phyloP scores from a whole-genome alignment of 2,113 vertebrate genomes.

The Corydoras maculifer region DNA sequence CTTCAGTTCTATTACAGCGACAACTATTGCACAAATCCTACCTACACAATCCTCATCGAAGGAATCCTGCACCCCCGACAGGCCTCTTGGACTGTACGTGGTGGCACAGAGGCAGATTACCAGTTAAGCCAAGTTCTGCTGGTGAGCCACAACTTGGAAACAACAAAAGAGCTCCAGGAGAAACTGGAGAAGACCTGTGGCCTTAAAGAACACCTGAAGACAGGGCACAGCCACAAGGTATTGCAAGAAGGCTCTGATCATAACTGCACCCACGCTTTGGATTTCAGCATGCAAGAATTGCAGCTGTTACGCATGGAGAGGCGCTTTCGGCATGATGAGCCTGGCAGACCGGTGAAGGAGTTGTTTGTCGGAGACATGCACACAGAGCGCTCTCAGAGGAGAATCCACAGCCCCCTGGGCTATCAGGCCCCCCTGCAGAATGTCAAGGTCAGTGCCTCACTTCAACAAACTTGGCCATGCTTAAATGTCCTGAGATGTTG shows the following conservation, averaged over 20 bases:
- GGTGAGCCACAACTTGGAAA: slow-evolving; percentile 63
- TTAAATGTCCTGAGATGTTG: too few species aligned
- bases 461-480: background rate
- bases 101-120: slow-evolving; percentile 77
- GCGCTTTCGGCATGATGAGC: slow-evolving; percentile 74
- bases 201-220: slow-evolving; percentile 59
- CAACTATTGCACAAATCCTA: slow-evolving; percentile 74
- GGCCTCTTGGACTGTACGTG: slow-evolving; percentile 80
- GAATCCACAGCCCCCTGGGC: slow-evolving; percentile 75
- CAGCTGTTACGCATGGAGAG: slow-evolving; percentile 79
- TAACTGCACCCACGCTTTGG: slow-evolving; percentile 71
- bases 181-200: slow-evolving; percentile 67
- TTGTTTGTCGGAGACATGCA: slow-evolving; percentile 58
- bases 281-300: slow-evolving; percentile 81
- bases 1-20: slow-evolving; percentile 79
- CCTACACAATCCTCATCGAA: slow-evolving; percentile 70
- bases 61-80: slow-evolving; percentile 77
- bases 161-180: slow-evolving; percentile 60
- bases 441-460: slow-evolving; percentile 64
- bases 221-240: slow-evolving; percentile 66
- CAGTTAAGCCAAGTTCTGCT: slow-evolving; percentile 70
- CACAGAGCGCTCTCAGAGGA: slow-evolving; percentile 72
- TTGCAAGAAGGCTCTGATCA: slow-evolving; percentile 68
- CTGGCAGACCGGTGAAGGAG: slow-evolving; percentile 40
- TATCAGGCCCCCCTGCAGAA: slow-evolving; percentile 82